These are phyloP conservation scores for Caenorhabditis virilis DNA, from an alignment of 2,888 invertebrate genomes.

Conservation along the genomic window DNA sequence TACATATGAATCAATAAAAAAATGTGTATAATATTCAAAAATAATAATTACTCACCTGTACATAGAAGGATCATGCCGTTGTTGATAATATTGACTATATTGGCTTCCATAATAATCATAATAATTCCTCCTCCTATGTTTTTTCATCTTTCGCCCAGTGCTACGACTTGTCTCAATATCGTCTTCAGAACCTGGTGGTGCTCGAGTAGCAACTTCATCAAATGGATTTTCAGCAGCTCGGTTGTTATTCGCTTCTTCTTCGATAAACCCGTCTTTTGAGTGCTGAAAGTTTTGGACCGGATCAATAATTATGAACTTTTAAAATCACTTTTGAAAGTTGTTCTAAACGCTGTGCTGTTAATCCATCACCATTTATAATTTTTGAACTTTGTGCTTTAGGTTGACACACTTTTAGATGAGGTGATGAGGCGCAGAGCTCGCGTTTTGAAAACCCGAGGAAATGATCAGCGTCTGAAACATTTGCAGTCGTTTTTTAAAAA, in stretches of 20 bases:
- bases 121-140: constrained; percentile 13
- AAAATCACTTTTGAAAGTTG: constrained; percentile 11
- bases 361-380: constrained; percentile 28
- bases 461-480: constrained; percentile 11
- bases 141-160: background rate
- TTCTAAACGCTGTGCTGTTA: constrained; percentile 32
- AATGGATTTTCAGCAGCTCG: constrained; percentile 24
- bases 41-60: constrained; percentile 11
- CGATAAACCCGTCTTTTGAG: constrained; percentile 32
- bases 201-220: constrained; percentile 18
- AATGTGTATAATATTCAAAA: too few species aligned
- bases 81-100: constrained; percentile 22
- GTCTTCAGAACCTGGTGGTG: constrained; percentile 24
- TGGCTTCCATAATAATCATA: constrained; percentile 15
- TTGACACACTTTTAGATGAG: constrained; percentile 40
- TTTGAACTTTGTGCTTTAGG: constrained; percentile 13
- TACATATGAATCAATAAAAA: too few species aligned
- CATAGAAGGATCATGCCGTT: constrained; percentile 8
- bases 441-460: constrained; percentile 42
- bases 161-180: background rate
- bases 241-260: constrained; percentile 24
- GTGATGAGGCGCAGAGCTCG: constrained; percentile 49
- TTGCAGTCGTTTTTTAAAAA: too few species aligned
- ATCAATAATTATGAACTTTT: background rate
- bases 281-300: constrained; percentile 4